These are phyloP conservation scores for Lumbricus terrestris DNA, from an alignment of 2,888 invertebrate genomes.

Conservation along the genomic window DNA sequence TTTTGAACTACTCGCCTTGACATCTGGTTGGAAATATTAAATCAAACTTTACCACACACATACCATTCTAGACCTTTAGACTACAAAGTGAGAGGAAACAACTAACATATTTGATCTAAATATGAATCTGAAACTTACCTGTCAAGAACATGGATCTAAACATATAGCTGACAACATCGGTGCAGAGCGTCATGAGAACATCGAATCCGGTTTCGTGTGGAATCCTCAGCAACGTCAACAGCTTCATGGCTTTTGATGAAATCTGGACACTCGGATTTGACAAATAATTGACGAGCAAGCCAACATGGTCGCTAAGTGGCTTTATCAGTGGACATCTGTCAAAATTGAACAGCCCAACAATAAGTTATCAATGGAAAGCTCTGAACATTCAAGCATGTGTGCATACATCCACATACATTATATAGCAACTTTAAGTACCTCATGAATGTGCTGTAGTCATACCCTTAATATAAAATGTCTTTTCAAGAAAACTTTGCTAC, in stretches of 20 bases:
- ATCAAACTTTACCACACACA: neutral
- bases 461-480: neutral
- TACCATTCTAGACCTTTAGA: neutral
- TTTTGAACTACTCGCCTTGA: neutral
- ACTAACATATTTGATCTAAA: neutral
- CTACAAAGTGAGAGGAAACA: neutral
- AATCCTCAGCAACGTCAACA: neutral
- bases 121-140: neutral
- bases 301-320: neutral
- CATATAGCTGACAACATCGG: neutral
- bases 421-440: neutral
- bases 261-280: conserved; percentile 1
- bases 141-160: neutral
- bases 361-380: neutral
- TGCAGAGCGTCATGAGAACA: neutral
- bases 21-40: neutral
- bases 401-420: neutral
- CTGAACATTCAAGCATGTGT: no score
- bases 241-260: neutral
- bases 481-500: neutral
- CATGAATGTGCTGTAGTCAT: neutral
- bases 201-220: neutral
- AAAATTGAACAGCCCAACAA: neutral
- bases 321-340: neutral
- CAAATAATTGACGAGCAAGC: neutral